phyloP scores from a whole-genome alignment of 1,140 invertebrate species.

The Philopotamus ludificatus region DNA sequence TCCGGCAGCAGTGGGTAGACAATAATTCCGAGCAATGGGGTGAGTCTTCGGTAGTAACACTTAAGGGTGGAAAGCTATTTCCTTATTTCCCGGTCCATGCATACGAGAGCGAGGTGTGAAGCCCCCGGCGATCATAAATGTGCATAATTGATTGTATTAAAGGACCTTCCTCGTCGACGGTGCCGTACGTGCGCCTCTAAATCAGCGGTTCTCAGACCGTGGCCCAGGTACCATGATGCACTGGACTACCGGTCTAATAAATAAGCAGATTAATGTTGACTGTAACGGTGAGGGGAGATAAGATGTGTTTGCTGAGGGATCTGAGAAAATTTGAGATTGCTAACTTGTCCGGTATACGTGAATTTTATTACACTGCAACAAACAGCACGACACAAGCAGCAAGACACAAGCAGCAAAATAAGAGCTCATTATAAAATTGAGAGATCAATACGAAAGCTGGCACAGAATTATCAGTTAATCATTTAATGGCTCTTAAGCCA shows the following conservation, averaged over 20 bases:
- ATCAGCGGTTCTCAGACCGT: constrained; percentile 23
- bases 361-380: no score
- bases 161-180: constrained; percentile 6
- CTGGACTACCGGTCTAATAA: constrained; percentile 13
- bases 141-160: constrained; percentile 40
- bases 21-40: constrained; percentile 30
- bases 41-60: constrained; percentile 33
- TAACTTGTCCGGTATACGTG: no score
- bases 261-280: constrained; percentile 11
- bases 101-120: constrained; percentile 35
- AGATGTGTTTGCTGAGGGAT: no score
- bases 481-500: no score
- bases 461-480: no score
- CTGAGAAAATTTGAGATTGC: no score
- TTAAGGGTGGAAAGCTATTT: constrained; percentile 38
- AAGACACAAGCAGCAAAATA: no score
- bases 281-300: no score
- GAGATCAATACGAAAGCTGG: no score
- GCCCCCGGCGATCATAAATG: constrained; percentile 37
- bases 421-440: no score
- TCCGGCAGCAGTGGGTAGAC: constrained; percentile 20
- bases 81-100: constrained; percentile 38
- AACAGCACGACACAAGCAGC: no score
- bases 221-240: constrained; percentile 12
- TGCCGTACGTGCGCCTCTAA: constrained; percentile 3